phyloP scores from a whole-genome alignment of 92 coral and sea anemone genomes.

The Ricordea florida region DNA sequence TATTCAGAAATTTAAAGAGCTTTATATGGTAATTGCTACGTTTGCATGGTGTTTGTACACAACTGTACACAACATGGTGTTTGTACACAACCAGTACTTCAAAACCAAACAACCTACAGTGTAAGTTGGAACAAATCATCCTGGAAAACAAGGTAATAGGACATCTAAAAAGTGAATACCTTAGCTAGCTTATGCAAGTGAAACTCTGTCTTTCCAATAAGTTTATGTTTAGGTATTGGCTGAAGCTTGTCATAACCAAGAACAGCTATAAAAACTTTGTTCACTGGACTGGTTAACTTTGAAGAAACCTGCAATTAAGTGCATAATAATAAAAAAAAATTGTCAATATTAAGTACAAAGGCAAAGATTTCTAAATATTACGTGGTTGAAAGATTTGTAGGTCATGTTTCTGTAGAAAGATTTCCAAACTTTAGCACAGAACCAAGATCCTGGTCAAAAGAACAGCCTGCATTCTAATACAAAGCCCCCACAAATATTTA shows the following conservation, averaged over 20 bases:
- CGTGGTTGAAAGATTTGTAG: neutral
- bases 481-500: too few species aligned
- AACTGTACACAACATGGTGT: too few species aligned
- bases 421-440: too few species aligned
- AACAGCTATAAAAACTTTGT: conserved; percentile 80
- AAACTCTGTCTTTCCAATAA: conserved; percentile 87
- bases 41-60: too few species aligned
- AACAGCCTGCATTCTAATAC: too few species aligned
- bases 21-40: too few species aligned
- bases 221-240: conserved; percentile 73
- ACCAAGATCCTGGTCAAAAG: too few species aligned
- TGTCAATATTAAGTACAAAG: neutral
- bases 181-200: conserved; percentile 91
- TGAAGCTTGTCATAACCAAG: conserved; percentile 81
- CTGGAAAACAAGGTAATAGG: neutral
- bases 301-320: conserved; percentile 49
- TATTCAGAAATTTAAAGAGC: too few species aligned
- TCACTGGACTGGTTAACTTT: conserved; percentile 58
- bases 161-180: conserved; percentile 35
- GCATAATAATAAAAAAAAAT: neutral
- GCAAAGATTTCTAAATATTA: neutral
- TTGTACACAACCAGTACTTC: too few species aligned
- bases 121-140: neutral
- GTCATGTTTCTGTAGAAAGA: neutral
- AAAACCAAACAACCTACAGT: neutral